Base-by-base conservation (phyloP, 2,113 vertebrate genomes). In the Uropsilus gracilis region DNA sequence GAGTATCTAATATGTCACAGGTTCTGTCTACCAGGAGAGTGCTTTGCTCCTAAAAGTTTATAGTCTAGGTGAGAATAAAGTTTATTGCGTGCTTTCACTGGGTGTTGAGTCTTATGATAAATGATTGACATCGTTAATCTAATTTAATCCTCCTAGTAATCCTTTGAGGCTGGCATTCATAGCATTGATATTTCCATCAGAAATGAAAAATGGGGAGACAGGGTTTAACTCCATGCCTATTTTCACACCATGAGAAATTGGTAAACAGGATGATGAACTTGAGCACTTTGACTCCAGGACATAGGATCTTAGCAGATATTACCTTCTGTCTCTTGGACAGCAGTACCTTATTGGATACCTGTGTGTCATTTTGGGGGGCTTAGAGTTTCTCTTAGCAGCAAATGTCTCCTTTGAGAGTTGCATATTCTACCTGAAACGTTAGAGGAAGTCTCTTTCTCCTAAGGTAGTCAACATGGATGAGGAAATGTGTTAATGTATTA, bases 81-180 rank as follows among this genome's bases (percentile, higher is more conserved):
- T 76, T 87, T 91, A 48, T 20, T 16, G 57, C 86, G 50, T 86
- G n/a, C 26, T 86, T 63, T 44, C 12, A 30, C 68, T 91, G 20
- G 37, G 12, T 72, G 55, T 53, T 66, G 76, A 89, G 66, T 42
- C 63, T 93, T 72, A 12, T 50, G 78, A 83, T 78, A 75, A 95
- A 53, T 78, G 26, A 93, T 76, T 39, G 82, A n/a, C 22, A 34
- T 55, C 3, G 50, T 14, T 81, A 81, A 75, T 76, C 39, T n/a
- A 18, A 86, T 73, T 84, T 72, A 76, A 75, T 76, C 18, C 4
- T 73, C 64, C n/a, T 2, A 24, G 8, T 50, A 50, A 81, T 53
- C 34, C 17, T 93, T 95, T 10, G 32, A 92, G 11, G 57, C 72
- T 44, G 34, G 66, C 17, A 44, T 37, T 89, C 18, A 34, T 22